phyloP scores from a whole-genome alignment of 2,888 invertebrate species.

The Dicyrtoma fusca region DNA sequence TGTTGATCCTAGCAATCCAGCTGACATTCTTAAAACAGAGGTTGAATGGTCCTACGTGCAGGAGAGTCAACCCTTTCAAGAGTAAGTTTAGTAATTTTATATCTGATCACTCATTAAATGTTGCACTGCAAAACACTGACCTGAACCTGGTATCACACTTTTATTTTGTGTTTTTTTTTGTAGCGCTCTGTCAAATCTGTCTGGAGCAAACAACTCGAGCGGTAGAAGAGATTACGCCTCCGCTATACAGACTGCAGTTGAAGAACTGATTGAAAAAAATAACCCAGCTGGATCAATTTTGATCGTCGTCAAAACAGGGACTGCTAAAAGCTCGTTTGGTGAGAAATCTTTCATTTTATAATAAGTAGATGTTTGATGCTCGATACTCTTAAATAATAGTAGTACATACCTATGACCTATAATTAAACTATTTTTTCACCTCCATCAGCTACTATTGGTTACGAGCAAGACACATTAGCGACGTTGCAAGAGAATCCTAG shows the following conservation, averaged over 20 bases:
- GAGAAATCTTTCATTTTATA: not conserved
- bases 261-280: constrained; percentile 32
- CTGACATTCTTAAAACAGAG: not conserved
- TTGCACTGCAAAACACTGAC: not conserved
- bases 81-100: constrained; percentile 5
- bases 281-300: constrained; percentile 44
- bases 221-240: constrained; percentile 33
- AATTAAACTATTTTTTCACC: not conserved
- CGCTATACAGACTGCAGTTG: constrained; percentile 35
- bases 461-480: constrained; percentile 42
- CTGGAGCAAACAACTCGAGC: not conserved
- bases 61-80: not conserved
- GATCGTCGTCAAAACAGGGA: constrained; percentile 43
- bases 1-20: not conserved
- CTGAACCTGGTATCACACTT: not conserved
- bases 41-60: constrained; percentile 14
- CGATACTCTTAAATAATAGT: not conserved
- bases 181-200: not conserved
- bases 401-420: not conserved
- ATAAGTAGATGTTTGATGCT: not conserved
- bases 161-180: not conserved
- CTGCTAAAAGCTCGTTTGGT: constrained; percentile 30
- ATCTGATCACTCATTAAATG: not conserved
- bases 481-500: constrained; percentile 37
- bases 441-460: constrained; percentile 29